These are phyloP conservation scores for Channallabes apus DNA, from an alignment of 2,797 vertebrate genomes.

Conservation along the genomic window DNA sequence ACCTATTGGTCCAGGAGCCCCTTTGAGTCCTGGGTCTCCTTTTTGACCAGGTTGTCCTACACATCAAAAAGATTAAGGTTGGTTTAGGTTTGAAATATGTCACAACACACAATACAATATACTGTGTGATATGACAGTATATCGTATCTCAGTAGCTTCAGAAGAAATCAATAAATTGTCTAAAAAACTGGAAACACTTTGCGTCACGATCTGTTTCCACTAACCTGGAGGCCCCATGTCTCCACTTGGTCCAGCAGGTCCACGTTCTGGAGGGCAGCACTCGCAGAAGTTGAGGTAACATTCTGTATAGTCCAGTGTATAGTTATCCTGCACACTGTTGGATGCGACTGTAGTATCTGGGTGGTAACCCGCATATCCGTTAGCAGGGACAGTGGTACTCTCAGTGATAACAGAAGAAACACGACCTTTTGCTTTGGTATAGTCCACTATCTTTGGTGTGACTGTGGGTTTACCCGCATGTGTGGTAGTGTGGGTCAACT, in stretches of 20 bases:
- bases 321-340: constrained; percentile 76
- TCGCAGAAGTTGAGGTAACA: constrained; percentile 96
- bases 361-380: constrained; percentile 58
- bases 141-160: neutral
- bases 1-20: constrained; percentile 73
- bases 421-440: constrained; percentile 57
- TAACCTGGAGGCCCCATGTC: constrained; percentile 83
- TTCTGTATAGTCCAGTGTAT: constrained; percentile 85
- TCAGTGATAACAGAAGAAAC: constrained; percentile 59
- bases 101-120: too few species aligned
- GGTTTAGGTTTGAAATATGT: neutral
- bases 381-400: constrained; percentile 60
- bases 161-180: neutral
- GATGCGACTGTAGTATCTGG: constrained; percentile 63
- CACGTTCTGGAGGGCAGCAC: constrained; percentile 82
- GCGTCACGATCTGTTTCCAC: neutral
- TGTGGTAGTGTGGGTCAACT: constrained; percentile 59
- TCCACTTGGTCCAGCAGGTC: constrained; percentile 81
- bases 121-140: neutral
- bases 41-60: constrained; percentile 81
- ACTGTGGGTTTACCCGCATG: constrained; percentile 63
- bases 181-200: neutral
- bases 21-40: constrained; percentile 78
- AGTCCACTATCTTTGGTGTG: constrained; percentile 59
- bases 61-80: constrained; percentile 40